These are phyloP conservation scores for Phalacrocorax pelagicus DNA, from an alignment of 2,113 vertebrate species.

Conservation along the genomic window DNA sequence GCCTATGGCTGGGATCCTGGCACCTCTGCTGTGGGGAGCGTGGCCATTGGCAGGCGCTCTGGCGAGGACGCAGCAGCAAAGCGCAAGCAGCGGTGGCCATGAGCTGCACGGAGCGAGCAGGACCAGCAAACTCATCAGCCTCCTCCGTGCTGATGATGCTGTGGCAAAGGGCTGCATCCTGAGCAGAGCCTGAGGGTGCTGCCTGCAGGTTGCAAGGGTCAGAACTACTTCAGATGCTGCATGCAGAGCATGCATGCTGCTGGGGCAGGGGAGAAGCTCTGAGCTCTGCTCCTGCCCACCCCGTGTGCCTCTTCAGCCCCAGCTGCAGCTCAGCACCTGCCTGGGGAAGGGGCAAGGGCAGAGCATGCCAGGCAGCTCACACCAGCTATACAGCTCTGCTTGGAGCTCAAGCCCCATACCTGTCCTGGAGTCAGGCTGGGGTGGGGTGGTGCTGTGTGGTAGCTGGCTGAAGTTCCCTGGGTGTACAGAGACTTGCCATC, in stretches of 20 bases:
- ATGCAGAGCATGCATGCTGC: fast-evolving
- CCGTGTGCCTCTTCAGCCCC: background rate
- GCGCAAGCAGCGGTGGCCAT: background rate
- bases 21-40: background rate
- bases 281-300: background rate
- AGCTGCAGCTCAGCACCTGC: background rate
- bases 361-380: background rate
- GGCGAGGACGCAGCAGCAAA: background rate
- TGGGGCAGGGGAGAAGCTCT: background rate
- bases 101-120: background rate
- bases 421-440: background rate
- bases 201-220: background rate
- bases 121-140: background rate
- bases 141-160: background rate
- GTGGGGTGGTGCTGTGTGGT: background rate
- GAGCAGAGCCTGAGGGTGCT: background rate
- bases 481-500: background rate
- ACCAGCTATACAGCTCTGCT: background rate
- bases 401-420: background rate
- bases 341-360: background rate
- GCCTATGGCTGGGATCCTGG: background rate
- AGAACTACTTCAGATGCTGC: fast-evolving
- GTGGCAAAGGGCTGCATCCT: background rate
- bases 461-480: background rate
- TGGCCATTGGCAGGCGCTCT: background rate